These are phyloP conservation scores for Drosophila peninsularis DNA, from an alignment of 2,888 invertebrate genomes.

Conservation along the genomic window DNA sequence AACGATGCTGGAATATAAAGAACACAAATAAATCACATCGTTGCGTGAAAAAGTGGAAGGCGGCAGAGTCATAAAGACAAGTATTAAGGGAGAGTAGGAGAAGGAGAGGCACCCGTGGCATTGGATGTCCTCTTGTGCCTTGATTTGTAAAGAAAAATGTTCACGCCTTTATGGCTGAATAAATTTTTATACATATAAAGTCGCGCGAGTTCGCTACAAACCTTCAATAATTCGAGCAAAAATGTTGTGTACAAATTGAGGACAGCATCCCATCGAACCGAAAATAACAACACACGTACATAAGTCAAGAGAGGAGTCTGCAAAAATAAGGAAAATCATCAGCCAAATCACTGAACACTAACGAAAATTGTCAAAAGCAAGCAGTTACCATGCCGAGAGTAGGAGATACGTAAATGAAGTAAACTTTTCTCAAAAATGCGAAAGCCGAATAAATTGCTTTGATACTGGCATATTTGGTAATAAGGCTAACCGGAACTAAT, in stretches of 20 bases:
- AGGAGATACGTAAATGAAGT: constrained; percentile 55
- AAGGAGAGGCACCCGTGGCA: not conserved
- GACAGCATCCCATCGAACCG: constrained; percentile 19
- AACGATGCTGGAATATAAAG: constrained; percentile 67
- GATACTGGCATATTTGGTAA: constrained; percentile 3
- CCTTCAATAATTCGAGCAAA: constrained; percentile 49
- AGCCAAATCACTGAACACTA: constrained; percentile 65
- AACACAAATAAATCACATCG: constrained; percentile 72
- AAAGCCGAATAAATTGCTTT: constrained; percentile 3
- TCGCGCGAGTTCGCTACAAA: constrained; percentile 13
- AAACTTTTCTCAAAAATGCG: constrained; percentile 38
- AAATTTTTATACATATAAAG: constrained; percentile 66
- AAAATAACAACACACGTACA: constrained; percentile 14
- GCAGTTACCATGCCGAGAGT: constrained; percentile 5
- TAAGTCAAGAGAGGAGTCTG: constrained; percentile 21
- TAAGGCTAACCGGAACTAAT: constrained; percentile 49
- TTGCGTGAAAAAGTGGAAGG: constrained; percentile 58
- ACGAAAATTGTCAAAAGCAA: constrained; percentile 40
- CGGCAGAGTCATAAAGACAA: constrained; percentile 64
- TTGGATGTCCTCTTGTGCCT: constrained; percentile 18
- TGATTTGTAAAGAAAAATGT: constrained; percentile 59
- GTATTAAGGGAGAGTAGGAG: constrained; percentile 9
- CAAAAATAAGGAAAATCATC: constrained; percentile 60
- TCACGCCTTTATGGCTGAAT: constrained; percentile 75
- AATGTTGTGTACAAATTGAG: constrained; percentile 48